Evolutionary conservation across 30 jellyfish, hydroid and myxozoan species (phyloP), one percentile per base, ranked within the genome.

Genomic region (Mastigias papua): DNA sequence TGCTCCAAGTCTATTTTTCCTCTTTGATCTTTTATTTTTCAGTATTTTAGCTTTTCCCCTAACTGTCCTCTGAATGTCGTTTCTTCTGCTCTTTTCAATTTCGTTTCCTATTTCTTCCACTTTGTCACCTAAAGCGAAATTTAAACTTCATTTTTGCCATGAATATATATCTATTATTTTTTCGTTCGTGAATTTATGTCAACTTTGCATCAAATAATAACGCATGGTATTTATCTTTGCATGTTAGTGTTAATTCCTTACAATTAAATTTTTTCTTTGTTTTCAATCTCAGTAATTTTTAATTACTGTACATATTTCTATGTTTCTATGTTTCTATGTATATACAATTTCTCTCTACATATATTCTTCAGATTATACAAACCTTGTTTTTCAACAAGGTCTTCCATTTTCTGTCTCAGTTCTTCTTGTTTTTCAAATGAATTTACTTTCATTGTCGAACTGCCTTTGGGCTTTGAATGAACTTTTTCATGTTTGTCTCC

Each of bases 51-150:
- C 28, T 6, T 54, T 49, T 21, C 17, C 17, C n/a, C 50, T 34
- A 15, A 13, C 35, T 30, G 10, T 51, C 31, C 76, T 67, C 50
- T 19, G 72, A 0, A 87, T 87, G 4, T 9, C 2, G 63, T 87
- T 57, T 87, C 95, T 87, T 67, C 64, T 57, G 25, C 76, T 76
- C 34, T 68, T 75, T 17, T 86, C 95, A 34, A 86, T 86, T 51
- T 58, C 62, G 19, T 87, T 77, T 57, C 95, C 95, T 32, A 87
- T 87, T n/a, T 77, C 90, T 50, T 87, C 95, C 32, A 87, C 95
- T 26, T 79, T 35, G 28, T 87, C 20, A 15, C 95, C 95, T 87
- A 69, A 32, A 87, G 27, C 5, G 17, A 60, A n/a, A 32, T 29
- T 1, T 6, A 25, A 71, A 71, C 5, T 30, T n/a, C n/a, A n/a